phyloP scores from a whole-genome alignment of 2,797 vertebrate genomes.

The Hoplostethus atlanticus region DNA sequence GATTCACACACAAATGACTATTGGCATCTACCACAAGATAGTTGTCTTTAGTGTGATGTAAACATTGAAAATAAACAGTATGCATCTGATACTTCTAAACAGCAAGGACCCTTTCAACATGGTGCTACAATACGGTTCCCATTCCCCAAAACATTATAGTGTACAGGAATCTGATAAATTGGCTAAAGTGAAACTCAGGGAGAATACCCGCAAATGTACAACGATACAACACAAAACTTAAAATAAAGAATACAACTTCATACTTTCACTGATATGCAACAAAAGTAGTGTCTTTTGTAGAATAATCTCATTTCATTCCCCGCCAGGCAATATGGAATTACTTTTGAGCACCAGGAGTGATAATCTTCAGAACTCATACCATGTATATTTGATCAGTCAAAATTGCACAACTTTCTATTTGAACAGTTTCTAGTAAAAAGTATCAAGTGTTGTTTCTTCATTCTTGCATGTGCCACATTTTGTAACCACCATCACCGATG shows the following conservation, averaged over 20 bases:
- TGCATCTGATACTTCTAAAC: slow-evolving; percentile 23
- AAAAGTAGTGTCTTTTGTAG: background rate
- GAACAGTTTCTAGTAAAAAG: background rate
- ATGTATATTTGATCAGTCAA: slow-evolving; percentile 2
- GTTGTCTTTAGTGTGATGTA: slow-evolving; percentile 30
- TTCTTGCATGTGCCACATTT: slow-evolving; percentile 1
- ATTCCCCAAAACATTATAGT: background rate
- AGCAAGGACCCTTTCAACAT: slow-evolving; percentile 25
- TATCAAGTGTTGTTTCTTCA: background rate
- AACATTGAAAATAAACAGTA: slow-evolving; percentile 37
- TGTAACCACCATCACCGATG: slow-evolving; percentile 27
- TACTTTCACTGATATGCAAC: slow-evolving; percentile 10
- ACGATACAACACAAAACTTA: slow-evolving; percentile 24
- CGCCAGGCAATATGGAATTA: slow-evolving; percentile 32
- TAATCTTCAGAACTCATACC: background rate
- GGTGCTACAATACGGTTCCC: slow-evolving; percentile 62
- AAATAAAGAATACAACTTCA: slow-evolving; percentile 15
- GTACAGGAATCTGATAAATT: slow-evolving; percentile 6
- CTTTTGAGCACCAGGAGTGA: slow-evolving; percentile 9
- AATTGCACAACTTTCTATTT: slow-evolving; percentile 9
- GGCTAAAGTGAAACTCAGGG: background rate
- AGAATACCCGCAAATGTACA: slow-evolving; percentile 23
- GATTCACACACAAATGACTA: slow-evolving; percentile 29
- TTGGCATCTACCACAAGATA: slow-evolving; percentile 8
- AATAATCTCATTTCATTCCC: slow-evolving; percentile 18